Evolutionary conservation across 1,140 invertebrate genomes (phyloP), one percentile per base, ranked within the genome.

Genomic region (Dinothrombium tinctorium): DNA sequence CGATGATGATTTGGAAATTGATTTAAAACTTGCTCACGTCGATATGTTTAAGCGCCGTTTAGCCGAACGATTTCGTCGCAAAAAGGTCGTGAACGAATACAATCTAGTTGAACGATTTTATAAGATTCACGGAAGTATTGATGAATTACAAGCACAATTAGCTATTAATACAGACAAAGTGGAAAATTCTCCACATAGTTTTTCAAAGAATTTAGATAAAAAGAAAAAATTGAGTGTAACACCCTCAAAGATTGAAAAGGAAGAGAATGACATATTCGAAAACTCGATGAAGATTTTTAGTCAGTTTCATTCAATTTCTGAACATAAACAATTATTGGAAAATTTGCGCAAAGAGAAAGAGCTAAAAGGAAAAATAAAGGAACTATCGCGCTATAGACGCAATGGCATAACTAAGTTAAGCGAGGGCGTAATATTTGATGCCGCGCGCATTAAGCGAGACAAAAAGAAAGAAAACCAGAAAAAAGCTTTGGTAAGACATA

Each of bases 351-450:
- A n/a, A n/a, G 81, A 87, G 61, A 69, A 73, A 53, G 76, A 84
- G 57, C 58, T 87, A 36, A 70, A 78, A 48, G 64, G 74, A 47
- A 66, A 80, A 40, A 67, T 89, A 19, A 71, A 72, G 7, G 82
- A 89, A 59, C 59, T 90, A 28, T 67, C 74, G 51, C 72, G 51
- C 37, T 54, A 53, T 36, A 48, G 58, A 38, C 54, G 53, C 36
- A 55, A 57, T 50, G 58, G 59, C n/a, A 47, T 59, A 6, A 58
- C 53, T 31, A 53, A 53, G 46, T 33, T 57, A 28, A 53, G 49
- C 51, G 31, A 49, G 15, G 33, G 11, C 11, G 12, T 9, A 4
- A 19, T 17, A 36, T 3, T 6, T 21, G 11, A 5, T 12, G 11
- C 33, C 11, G 17, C 17, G 14, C 17, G 17, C n/a, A 17, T 3